A percentile compares a stretch with the other conserved stretches of the same genome.
Conservation (phyloP, 2,888 invertebrate species). For the Hirtodrosophila alboralis region DNA sequence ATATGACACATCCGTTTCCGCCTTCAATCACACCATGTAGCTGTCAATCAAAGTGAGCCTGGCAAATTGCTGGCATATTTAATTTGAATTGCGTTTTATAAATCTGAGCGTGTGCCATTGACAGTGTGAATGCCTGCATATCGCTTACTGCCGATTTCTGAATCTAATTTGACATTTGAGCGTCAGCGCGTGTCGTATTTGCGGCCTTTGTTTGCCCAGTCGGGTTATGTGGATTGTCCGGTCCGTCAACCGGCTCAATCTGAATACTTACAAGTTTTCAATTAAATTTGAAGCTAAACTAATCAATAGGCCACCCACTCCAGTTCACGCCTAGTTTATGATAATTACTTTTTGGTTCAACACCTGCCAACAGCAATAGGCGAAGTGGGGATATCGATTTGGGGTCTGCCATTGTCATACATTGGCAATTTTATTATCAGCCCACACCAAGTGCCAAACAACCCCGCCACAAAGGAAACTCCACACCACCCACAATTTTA, state of each 20-base stretch:
- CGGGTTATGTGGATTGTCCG: neutral
- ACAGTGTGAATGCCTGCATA: slow-evolving; percentile 27
- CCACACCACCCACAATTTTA: slow-evolving; percentile 20
- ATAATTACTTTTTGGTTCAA: slow-evolving; percentile 65
- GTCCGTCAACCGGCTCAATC: slow-evolving; percentile 2
- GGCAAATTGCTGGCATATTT: slow-evolving; percentile 49
- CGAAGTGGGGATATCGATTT: slow-evolving; percentile 4
- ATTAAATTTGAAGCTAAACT: slow-evolving; percentile 48
- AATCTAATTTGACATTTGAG: slow-evolving; percentile 51
- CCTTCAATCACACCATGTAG: slow-evolving; percentile 38
- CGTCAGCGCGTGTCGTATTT: slow-evolving; percentile 43
- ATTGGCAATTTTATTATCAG: slow-evolving; percentile 48
- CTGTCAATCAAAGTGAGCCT: slow-evolving; percentile 66
- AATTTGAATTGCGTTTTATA: slow-evolving; percentile 46
- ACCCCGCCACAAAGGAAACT: slow-evolving; percentile 28
- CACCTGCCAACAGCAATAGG: slow-evolving; percentile 47
- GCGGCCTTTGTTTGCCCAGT: slow-evolving; percentile 1
- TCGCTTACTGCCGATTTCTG: slow-evolving; percentile 8
- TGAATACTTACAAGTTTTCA: slow-evolving; percentile 47
- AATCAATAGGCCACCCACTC: slow-evolving; percentile 33
- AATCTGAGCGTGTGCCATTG: slow-evolving; percentile 32
- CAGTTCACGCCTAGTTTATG: slow-evolving; percentile 39
- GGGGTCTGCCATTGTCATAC: slow-evolving; percentile 32
- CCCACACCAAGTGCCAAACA: slow-evolving; percentile 22
- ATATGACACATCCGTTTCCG: slow-evolving; percentile 68